phyloP scores from a whole-genome alignment of 2,797 vertebrate species.

The Craterocephalus amniculus region DNA sequence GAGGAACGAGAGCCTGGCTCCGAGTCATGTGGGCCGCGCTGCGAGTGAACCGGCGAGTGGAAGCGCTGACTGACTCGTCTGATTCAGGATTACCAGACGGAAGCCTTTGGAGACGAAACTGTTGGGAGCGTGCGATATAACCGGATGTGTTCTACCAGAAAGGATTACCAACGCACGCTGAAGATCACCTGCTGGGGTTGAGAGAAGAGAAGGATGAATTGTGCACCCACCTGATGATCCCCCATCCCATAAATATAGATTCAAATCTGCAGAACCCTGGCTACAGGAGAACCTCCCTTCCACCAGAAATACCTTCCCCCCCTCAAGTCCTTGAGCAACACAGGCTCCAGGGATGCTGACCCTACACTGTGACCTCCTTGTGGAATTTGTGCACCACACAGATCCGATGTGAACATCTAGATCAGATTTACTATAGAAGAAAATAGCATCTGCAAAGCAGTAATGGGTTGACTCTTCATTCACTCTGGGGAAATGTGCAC shows the following conservation, averaged over 20 bases:
- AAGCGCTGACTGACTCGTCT: constrained; percentile 39
- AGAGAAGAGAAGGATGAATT: not conserved
- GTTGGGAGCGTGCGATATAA: constrained; percentile 23
- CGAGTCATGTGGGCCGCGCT: constrained; percentile 31
- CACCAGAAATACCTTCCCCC: not conserved
- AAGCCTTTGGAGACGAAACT: constrained; percentile 31
- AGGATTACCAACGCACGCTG: constrained; percentile 23
- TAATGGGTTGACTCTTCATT: constrained; percentile 38
- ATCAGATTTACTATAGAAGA: constrained; percentile 27
- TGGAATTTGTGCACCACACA: constrained; percentile 39
- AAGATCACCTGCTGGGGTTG: constrained; percentile 48
- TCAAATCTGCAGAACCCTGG: not conserved
- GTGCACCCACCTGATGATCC: not conserved
- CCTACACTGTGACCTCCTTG: constrained; percentile 53
- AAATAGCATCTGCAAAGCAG: constrained; percentile 44
- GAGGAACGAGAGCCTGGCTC: constrained; percentile 37
- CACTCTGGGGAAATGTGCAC: constrained; percentile 55
- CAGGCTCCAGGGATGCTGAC: constrained; percentile 48
- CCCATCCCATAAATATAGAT: constrained; percentile 3
- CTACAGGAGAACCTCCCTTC: not conserved
- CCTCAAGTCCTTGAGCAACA: constrained; percentile 40
- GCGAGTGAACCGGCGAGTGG: constrained; percentile 42
- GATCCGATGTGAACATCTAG: constrained; percentile 39
- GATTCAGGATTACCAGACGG: constrained; percentile 49
- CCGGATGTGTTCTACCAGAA: constrained; percentile 28